Evolutionary conservation across 2,888 invertebrate genomes (phyloP), one percentile per base, ranked within the genome.

Genomic region (Bruchidius siliquastri): DNA sequence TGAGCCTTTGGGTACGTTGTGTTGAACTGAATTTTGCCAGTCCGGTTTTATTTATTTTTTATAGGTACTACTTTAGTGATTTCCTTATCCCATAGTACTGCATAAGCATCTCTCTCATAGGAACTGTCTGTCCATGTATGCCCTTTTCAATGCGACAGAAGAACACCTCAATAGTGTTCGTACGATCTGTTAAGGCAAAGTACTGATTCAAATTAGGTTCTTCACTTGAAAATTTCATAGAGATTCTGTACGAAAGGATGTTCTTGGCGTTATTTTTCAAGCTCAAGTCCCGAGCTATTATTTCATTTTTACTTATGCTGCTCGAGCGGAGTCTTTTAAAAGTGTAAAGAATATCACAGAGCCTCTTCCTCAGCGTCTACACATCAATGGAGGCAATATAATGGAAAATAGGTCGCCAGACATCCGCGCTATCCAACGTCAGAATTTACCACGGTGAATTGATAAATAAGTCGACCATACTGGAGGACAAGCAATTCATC

Each of bases 361-460:
- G 26, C 18, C 49, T 49, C 49, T 49, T 49, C 13, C 49, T 13
- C 20, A 20, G 71, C 49, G 71, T 73, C 73, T 70, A 73, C 70
- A 70, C 67, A 72, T 49, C 49, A 49, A 1, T 49, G 13, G 13
- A 49, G 49, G 49, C 49, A 49, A 13, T 18, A 49, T 49, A 49
- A 13, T 49, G 49, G 49, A 49, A 49, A 49, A 49, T 49, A 49
- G 49, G 49, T 49, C 49, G 49, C 49, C 8, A 18, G 49, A 49
- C 49, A 49, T 49, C 49, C 49, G 18, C 18, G 49, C 6, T 49
- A 18, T 49, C 18, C 8, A 8, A 8, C 49, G 6, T 49, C 49
- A 49, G 18, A 49, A 49, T 13, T 49, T 49, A 49, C 18, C 26
- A 49, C 6, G 49, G 49, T 49, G 49, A 49, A 3, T 26, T 26